Conservation (phyloP, 2,113 vertebrate genomes). For the Ciconia boyciana region DNA sequence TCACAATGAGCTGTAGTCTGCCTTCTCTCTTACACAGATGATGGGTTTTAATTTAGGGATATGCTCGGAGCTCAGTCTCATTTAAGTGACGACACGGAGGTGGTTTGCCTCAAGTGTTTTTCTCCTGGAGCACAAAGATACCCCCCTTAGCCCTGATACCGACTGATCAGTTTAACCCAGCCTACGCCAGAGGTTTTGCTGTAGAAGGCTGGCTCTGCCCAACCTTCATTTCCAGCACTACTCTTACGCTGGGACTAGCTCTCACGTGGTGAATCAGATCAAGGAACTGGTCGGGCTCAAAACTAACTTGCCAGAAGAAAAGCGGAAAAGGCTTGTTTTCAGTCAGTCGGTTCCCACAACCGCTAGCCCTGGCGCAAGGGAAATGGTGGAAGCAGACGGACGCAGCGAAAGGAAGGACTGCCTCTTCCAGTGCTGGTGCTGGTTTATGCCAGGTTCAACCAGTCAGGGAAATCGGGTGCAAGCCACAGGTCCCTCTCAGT, state of each 20-base stretch:
- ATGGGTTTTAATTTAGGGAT: constrained; percentile 32
- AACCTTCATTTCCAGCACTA: background rate
- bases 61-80: background rate
- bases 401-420: background rate
- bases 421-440: background rate
- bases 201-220: background rate
- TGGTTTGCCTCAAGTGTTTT: background rate
- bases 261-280: background rate
- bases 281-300: background rate
- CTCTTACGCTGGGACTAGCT: background rate
- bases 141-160: background rate
- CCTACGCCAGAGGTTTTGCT: background rate
- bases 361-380: rapidly evolving
- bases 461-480: background rate
- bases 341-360: background rate
- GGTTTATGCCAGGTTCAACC: background rate
- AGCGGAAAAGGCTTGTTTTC: background rate
- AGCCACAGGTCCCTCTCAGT: background rate
- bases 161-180: background rate
- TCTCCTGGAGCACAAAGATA: background rate
- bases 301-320: background rate
- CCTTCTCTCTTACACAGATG: constrained; percentile 6
- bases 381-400: rapidly evolving
- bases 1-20: background rate
- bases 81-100: constrained; percentile 1